Evolutionary conservation across 2,797 vertebrate species (phyloP), one percentile per base, ranked within the genome.

Genomic region (Cirrhinus mrigala): DNA sequence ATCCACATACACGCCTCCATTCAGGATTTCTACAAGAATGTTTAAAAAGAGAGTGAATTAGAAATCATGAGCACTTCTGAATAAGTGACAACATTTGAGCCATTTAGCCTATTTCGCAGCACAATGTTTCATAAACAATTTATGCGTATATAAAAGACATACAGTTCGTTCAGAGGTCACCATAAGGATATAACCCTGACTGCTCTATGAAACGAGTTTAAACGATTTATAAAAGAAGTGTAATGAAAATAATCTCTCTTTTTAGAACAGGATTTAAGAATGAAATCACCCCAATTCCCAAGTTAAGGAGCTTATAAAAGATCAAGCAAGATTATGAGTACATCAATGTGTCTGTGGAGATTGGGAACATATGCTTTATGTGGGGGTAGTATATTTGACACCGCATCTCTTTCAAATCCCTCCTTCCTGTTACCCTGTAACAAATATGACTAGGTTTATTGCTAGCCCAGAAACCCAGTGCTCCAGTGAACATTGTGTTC

Each of bases 1-100:
- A 91, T 98, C 97, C 75, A 99, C 96, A 0, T 99, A 99, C 46
- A 99, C 97, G 0, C 98, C 98, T 18, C 98, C 98, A 46, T 98
- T 98, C 90, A 99, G 95, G 89, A 99, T 97, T 95, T 99, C 98
- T 99, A 94, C 88, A 85, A 64, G 85, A 91, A 89, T 4, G 85
- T 60, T 78, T 20, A 18, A 73, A 79, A 40, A 88, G 4, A 78
- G 54, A 12, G 4, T 1, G 10, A 62, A 50, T 74, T 46, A 71
- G 37, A 24, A 48, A 60, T 24, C 44, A 40, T 12, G 7, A n/a
- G 24, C 2, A 22, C 29, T 71, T 79, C 9, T 29, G 24, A 15
- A 27, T 46, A n/a, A 44, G 3, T 48, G 10, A 14, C 22, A 73
- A 73, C n/a, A 24, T 33, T 79, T 66, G 16, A 66, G 14, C 10